Base-by-base conservation (phyloP, 2,113 vertebrate genomes). In the Motacilla alba region DNA sequence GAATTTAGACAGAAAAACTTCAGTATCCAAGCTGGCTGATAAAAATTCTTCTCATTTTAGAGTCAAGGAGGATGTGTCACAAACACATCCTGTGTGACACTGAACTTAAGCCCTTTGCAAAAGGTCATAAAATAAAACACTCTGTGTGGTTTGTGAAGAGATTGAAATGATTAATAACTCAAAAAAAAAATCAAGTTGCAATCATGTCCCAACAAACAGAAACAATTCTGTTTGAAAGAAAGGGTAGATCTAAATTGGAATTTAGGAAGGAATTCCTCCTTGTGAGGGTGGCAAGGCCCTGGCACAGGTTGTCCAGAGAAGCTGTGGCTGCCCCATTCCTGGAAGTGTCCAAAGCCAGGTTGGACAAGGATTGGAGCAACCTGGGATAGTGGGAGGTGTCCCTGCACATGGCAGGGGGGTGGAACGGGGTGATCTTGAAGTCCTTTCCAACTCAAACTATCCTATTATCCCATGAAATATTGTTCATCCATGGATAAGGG, bases 331-430 rank as follows among this genome's bases (percentile, higher is more conserved):
- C 8, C 6, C 35, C n/a, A 55, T 33, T 35, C 55, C 31, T 69
- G 31, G 26, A 9, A 83, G 4, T 69, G 26, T 16, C 8, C 55
- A 27, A 3, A 2, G 30, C 21, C 26, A 43, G 35, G 30, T 3
- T 69, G 47, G 87, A 12, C 0, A 0, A 4, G 1, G 4, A 26
- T 47, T 47, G 62, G 26, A 89, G 14, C 17, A 76, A 0, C 26
- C n/a, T 90, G 63, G 26, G 8, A 2, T 7, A 9, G 10, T n/a
- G 53, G 30, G 1, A 67, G 6, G 14, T 60, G 11, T 55, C 24
- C 53, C 46, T 75, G 77, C 9, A n/a, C 28, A 8, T 12, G 33
- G 4, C 28, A 67, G 46, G 3, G 17, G 19, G 5, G 5, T 68
- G 64, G 55, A 68, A 47, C 8, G n/a, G 23, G 21, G 18, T 41